Base-by-base conservation (phyloP, 2,113 vertebrate species). In the Canis aureus region DNA sequence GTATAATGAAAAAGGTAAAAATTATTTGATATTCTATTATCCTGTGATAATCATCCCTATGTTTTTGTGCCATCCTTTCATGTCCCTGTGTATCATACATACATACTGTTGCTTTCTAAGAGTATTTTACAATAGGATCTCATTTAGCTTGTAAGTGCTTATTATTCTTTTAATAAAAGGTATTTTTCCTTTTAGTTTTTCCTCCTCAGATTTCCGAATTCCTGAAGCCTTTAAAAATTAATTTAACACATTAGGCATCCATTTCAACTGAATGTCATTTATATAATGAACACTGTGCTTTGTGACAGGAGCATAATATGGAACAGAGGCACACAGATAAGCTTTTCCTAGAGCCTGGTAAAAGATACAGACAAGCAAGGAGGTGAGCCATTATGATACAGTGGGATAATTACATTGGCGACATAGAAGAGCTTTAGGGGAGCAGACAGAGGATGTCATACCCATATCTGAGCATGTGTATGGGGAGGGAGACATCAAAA, bases 161-260 rank as follows among this genome's bases (percentile, higher is more conserved):
- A 55, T 22, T 74, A 59, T 59, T 60, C 91, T 83, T 82, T 66
- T 27, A 76, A 59, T 60, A 17, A 83, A 55, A 25, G 20, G 49
- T 69, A 94, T 53, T 96, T 89, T 88, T 53, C 74, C 32, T 87
- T 81, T 87, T 64, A 55, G 11, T 62, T 78, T 62, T 80, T 85
- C n/a, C n/a, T 71, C 17, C 43, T 82, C 73, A 55, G 9, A 95
- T 22, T 83, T 84, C 35, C 20, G 83, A 83, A 88, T 19, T 76
- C 27, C 43, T 55, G 82, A 53, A 69, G 51, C 2, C 5, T 82
- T 94, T 92, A 76, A 79, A 73, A 59, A 60, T 57, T 86, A 95
- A 92, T 35, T 29, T 82, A 67, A 91, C 38, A 87, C 53, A 83
- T 88, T 60, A 88, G 38, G 29, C 20, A 71, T 55, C 60, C 67